These are phyloP conservation scores for Polyommatus iphigenia DNA, from an alignment of 2,888 invertebrate genomes.

Conservation along the genomic window DNA sequence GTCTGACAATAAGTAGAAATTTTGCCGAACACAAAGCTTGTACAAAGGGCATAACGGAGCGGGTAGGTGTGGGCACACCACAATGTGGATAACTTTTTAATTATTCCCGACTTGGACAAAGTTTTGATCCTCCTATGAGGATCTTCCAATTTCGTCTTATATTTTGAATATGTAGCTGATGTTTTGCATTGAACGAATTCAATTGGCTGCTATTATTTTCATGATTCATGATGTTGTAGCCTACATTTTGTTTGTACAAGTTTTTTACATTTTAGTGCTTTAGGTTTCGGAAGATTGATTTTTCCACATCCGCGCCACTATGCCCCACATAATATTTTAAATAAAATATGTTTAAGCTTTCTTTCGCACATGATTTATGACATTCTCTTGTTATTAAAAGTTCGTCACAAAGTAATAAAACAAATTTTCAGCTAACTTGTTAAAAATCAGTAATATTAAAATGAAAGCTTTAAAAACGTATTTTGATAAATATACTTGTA, in stretches of 20 bases:
- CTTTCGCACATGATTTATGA: neutral
- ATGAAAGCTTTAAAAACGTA: slow-evolving; percentile 76
- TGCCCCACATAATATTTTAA: neutral
- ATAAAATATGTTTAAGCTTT: neutral
- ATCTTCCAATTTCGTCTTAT: neutral
- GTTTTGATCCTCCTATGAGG: neutral
- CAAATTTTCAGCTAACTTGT: slow-evolving; percentile 3
- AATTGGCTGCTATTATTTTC: neutral
- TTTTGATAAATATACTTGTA: slow-evolving; percentile 47
- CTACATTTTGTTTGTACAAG: neutral
- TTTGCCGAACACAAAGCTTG: slow-evolving; percentile 38
- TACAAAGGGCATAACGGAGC: neutral
- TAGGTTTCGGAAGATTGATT: neutral
- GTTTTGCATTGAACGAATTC: neutral
- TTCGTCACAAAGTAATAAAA: neutral
- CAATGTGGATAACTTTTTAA: neutral
- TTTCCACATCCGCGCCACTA: neutral
- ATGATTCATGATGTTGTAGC: neutral
- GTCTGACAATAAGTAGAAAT: slow-evolving; percentile 75
- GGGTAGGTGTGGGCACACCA: neutral
- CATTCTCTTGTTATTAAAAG: slow-evolving; percentile 40
- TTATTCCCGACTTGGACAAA: neutral
- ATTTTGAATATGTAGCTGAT: neutral
- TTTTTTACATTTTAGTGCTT: neutral
- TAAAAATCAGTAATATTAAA: slow-evolving; percentile 52